These are phyloP conservation scores for Anadara kagoshimensis DNA, from an alignment of 1,140 invertebrate species.

Conservation along the genomic window DNA sequence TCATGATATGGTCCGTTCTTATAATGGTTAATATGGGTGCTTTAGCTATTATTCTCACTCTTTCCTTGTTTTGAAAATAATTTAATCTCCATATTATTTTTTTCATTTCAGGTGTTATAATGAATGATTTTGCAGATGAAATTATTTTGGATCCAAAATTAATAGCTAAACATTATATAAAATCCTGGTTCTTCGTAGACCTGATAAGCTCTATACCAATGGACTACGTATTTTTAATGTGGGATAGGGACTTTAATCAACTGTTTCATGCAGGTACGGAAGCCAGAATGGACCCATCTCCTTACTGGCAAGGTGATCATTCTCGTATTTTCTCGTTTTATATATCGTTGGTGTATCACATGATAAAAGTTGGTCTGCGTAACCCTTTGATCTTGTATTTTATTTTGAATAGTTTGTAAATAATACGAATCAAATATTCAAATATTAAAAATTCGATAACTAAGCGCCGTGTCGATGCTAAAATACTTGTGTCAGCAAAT, in stretches of 20 bases:
- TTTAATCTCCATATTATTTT: too few relatives aligned
- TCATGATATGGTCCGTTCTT: too few relatives aligned
- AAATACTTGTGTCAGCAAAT: too few relatives aligned
- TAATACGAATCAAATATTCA: too few relatives aligned
- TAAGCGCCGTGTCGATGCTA: too few relatives aligned
- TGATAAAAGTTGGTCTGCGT: too few relatives aligned
- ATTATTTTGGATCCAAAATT: constrained; percentile 98
- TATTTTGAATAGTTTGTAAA: too few relatives aligned
- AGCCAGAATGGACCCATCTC: constrained; percentile 48
- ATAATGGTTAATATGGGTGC: too few relatives aligned
- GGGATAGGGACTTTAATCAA: constrained; percentile 79
- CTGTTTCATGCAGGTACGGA: constrained; percentile 72
- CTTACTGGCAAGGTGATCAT: constrained; percentile 73
- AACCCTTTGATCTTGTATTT: constrained; percentile 22
- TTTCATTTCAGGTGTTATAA: constrained; percentile 92
- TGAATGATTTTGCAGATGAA: constrained; percentile 96
- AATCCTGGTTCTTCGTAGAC: constrained; percentile 99
- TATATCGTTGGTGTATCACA: constrained; percentile 20
- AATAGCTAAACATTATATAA: constrained; percentile 98
- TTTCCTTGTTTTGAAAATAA: constrained; percentile 48
- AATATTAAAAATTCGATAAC: too few relatives aligned
- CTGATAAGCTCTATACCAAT: constrained; percentile 99
- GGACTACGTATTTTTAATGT: constrained; percentile 99
- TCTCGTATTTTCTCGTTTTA: constrained; percentile 50
- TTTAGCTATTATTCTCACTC: too few relatives aligned